A percentile compares a stretch with the other conserved stretches of the same genome.
Conservation (phyloP, 2,797 vertebrate genomes). For the Ceryle rudis region DNA sequence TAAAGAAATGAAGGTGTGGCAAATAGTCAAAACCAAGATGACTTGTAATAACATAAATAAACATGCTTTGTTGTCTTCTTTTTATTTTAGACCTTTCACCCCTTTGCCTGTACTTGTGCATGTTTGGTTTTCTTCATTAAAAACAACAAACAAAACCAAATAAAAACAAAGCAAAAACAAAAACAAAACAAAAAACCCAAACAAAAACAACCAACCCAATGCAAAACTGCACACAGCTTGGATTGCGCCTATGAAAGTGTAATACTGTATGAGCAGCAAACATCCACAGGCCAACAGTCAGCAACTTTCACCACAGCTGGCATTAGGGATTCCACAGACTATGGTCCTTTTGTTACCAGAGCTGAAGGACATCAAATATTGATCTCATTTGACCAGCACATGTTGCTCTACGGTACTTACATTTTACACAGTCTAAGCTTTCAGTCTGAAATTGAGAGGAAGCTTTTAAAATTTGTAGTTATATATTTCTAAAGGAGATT, state of each 20-base stretch:
- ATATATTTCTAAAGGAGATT: neutral
- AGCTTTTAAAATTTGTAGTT: neutral
- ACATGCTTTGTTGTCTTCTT: neutral
- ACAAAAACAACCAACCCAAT: neutral
- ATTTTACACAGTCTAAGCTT: neutral
- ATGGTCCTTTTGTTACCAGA: slow-evolving; percentile 28
- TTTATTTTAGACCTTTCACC: neutral
- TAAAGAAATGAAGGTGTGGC: neutral
- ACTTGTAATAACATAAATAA: neutral
- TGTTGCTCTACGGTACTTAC: neutral
- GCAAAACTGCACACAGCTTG: neutral
- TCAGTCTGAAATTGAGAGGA: neutral
- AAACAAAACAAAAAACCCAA: neutral
- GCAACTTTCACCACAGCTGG: slow-evolving; percentile 18
- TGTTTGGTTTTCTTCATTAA: neutral
- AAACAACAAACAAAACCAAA: neutral
- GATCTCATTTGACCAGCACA: slow-evolving; percentile 26
- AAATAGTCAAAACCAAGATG: neutral
- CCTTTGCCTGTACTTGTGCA: neutral
- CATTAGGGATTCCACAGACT: slow-evolving; percentile 25
- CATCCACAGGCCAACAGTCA: slow-evolving; percentile 18
- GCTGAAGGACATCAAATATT: slow-evolving; percentile 20
- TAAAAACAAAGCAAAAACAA: no score
- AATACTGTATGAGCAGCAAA: neutral
- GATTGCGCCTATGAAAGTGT: neutral